Base-by-base conservation (phyloP, 2,113 vertebrate species). In the Fregata magnificens region DNA sequence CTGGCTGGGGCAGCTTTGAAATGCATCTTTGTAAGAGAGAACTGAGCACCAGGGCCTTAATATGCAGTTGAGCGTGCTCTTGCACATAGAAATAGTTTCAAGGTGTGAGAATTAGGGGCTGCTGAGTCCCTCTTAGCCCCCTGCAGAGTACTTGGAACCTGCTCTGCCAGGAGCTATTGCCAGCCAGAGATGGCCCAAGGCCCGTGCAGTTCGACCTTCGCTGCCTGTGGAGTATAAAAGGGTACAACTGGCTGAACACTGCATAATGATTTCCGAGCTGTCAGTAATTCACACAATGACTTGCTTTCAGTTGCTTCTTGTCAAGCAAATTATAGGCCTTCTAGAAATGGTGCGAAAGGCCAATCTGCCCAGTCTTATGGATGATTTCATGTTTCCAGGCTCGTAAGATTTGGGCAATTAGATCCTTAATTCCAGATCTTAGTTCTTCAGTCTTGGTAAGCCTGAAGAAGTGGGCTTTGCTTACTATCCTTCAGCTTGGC, bases 31-130 rank as follows among this genome's bases (percentile, higher is more conserved):
- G 17, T 55, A 53, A 56, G 58, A 58, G 14, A 53, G 32, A 16
- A 32, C 26, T 53, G 66, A 74, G 85, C 16, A 55, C 55, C 42
- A 45, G 42, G 15, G 6, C 44, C 29, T 31, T 59, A 12, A 18
- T 32, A 14, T 7, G n/a, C 29, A 38, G 20, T 7, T 63, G 34
- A 32, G 15, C 10, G 1, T 18, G 34, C 19, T 66, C 1, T 0
- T 21, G 28, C 25, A 26, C 7, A 0, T 10, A 29, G 32, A 45
- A 70, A 19, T 61, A n/a, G 31, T 92, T 86, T n/a, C 10, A 42
- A 69, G 63, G 59, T 49, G 29, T 53, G 58, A 49, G 36, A 80
- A 58, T 28, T 58, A 53, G 56, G 25, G 40, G 24, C 71, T 71
- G 34, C 58, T 62, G 34, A 32, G 38, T 53, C 63, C 36, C 32